Base-by-base conservation (phyloP, 2,113 vertebrate species). In the Cynoglossus semilaevis region DNA sequence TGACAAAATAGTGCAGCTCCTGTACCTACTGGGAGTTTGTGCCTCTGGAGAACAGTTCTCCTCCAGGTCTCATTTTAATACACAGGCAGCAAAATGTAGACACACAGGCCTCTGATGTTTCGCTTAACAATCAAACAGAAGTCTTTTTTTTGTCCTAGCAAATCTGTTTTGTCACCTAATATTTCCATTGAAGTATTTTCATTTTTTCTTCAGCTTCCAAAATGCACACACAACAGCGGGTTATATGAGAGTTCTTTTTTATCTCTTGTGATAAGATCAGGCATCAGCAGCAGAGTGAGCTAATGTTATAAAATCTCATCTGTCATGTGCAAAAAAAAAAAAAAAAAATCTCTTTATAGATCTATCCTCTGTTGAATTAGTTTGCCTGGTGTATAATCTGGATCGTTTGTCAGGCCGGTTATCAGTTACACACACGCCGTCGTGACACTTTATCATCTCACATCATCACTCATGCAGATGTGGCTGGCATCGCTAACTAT, bases 61-160 rank as follows among this genome's bases (percentile, higher is more conserved):
- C 41, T 50, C 51, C 19, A 8, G 63, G 68, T 58, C 51, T 73
- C 53, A 62, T 80, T 72, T 78, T 59, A 67, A 81, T 61, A 43
- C 62, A 37, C 15, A 66, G 63, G 50, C 64, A 64, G 51, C 53
- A 40, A 38, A 60, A 61, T 76, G 77, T 54, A 59, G 40, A 70
- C 29, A 7, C 34, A 38, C 17, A 42, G 40, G 77, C 84, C 63
- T 70, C 56, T 29, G 77, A 84, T 85, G 87, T 73, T 88, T 79
- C 82, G 79, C 71, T 75, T 72, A 74, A 38, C 75, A 63, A 53
- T 57, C 15, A 36, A 47, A 54, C 22, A 29, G 22, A 29, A 29
- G 22, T 29, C 22, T 29, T 29, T 29, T n/a, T 6, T 29, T 29
- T 29, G 22, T 29, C 22, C 22, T 29, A 4, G 22, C 22, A 29